Percentiles rank a stretch among this genome's conserved stretches.
These are phyloP conservation scores for Dione juno DNA, from an alignment of 2,888 invertebrate genomes.

Conservation along the genomic window DNA sequence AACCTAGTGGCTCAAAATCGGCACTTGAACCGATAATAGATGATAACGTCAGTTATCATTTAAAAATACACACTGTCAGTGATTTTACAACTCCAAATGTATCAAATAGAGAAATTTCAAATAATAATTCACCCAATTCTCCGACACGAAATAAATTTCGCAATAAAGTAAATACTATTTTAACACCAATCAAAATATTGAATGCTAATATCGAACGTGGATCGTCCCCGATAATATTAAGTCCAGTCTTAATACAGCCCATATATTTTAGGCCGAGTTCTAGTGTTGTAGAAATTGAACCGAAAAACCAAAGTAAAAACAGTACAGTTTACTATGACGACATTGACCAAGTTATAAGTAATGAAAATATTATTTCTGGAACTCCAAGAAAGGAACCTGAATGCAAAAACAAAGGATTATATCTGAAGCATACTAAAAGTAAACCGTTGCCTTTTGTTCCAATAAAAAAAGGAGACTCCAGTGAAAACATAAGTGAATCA, in stretches of 20 bases:
- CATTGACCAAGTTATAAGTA: slow-evolving; percentile 64
- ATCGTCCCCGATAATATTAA: slow-evolving; percentile 67
- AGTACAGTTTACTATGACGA: slow-evolving; percentile 72
- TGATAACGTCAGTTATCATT: slow-evolving; percentile 71
- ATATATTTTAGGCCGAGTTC: slow-evolving; percentile 60
- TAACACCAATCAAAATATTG: slow-evolving; percentile 65
- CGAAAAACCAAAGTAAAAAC: slow-evolving; percentile 53
- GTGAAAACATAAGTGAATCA: slow-evolving; percentile 55
- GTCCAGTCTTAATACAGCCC: slow-evolving; percentile 72
- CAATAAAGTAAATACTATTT: slow-evolving; percentile 58
- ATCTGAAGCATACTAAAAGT: slow-evolving; percentile 66
- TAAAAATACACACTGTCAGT: slow-evolving; percentile 71
- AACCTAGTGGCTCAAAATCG: slow-evolving; percentile 25
- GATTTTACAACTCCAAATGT: slow-evolving; percentile 55
- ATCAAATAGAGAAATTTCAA: slow-evolving; percentile 47
- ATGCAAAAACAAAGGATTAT: slow-evolving; percentile 58
- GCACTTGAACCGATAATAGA: slow-evolving; percentile 52
- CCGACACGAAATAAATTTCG: slow-evolving; percentile 45
- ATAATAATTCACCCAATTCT: slow-evolving; percentile 47
- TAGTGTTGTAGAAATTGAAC: slow-evolving; percentile 38
- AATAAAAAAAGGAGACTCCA: slow-evolving; percentile 60
- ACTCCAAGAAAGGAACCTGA: slow-evolving; percentile 49
- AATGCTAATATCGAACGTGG: slow-evolving; percentile 54
- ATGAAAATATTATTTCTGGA: slow-evolving; percentile 47
- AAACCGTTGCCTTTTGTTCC: slow-evolving; percentile 63